Conservation (phyloP, 1,140 invertebrate genomes). For the Tetraneura akinire region DNA sequence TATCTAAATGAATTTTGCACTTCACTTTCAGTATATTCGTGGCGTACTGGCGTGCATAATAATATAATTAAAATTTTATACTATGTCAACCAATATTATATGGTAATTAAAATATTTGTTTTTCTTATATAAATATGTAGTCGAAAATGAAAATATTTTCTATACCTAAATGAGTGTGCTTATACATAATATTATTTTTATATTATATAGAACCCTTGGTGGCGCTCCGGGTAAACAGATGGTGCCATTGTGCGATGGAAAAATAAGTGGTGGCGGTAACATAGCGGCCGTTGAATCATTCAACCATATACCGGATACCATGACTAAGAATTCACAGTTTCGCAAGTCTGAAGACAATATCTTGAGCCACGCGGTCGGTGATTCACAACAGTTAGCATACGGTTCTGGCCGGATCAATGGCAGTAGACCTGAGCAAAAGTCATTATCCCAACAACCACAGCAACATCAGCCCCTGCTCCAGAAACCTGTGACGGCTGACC, state of each 20-base stretch:
- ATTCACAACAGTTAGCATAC: constrained; percentile 57
- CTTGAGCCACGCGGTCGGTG: constrained; percentile 58
- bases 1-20: background rate
- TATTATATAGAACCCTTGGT: constrained; percentile 26
- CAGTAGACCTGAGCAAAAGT: background rate
- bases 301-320: constrained; percentile 47
- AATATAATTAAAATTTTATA: background rate
- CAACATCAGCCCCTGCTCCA: constrained; percentile 8
- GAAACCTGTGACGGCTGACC: background rate
- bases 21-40: background rate
- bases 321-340: constrained; percentile 41
- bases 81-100: background rate
- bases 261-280: constrained; percentile 39
- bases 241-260: constrained; percentile 28
- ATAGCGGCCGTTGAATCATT: constrained; percentile 49
- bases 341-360: constrained; percentile 57
- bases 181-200: background rate
- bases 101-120: too few relatives aligned
- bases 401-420: constrained; percentile 50
- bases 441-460: constrained; percentile 1
- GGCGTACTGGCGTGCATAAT: background rate
- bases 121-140: too few relatives aligned
- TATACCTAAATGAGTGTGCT: too few relatives aligned
- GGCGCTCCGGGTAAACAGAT: constrained; percentile 21
- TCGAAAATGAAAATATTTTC: too few relatives aligned